Conservation (phyloP, 2,113 vertebrate species). For the Prolemur simus region DNA sequence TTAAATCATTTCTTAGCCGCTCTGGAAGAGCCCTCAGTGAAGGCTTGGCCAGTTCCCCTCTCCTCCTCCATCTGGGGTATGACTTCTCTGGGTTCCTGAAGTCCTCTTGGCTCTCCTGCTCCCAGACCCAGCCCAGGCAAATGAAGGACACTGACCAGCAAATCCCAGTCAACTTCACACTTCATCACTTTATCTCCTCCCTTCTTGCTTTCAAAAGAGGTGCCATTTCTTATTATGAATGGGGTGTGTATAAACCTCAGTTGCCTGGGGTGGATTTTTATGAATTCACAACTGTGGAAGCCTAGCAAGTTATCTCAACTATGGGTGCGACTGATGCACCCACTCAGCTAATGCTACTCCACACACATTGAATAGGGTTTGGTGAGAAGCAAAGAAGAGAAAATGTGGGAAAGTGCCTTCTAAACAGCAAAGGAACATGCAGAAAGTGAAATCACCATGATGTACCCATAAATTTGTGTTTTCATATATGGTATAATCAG, state of each 20-base stretch:
- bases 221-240: constrained; percentile 57
- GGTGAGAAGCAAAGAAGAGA: neutral
- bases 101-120: neutral
- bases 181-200: constrained; percentile 67
- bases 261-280: neutral
- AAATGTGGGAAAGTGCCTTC: neutral
- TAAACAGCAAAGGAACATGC: neutral
- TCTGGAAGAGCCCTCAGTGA: neutral
- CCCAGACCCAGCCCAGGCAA: neutral
- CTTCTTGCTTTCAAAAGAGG: constrained; percentile 52
- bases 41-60: neutral
- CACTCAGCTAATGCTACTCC: neutral
- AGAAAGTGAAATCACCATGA: neutral
- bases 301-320: constrained; percentile 8
- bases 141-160: neutral
- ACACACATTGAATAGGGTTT: neutral
- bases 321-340: neutral
- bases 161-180: constrained; percentile 56
- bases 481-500: neutral
- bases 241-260: neutral
- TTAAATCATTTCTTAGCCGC: neutral
- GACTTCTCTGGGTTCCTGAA: neutral
- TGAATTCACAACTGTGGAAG: constrained; percentile 34
- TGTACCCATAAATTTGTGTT: neutral
- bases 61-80: neutral